These are phyloP conservation scores for Frankliniella intonsa DNA, from an alignment of 2,888 invertebrate genomes.

Conservation along the genomic window DNA sequence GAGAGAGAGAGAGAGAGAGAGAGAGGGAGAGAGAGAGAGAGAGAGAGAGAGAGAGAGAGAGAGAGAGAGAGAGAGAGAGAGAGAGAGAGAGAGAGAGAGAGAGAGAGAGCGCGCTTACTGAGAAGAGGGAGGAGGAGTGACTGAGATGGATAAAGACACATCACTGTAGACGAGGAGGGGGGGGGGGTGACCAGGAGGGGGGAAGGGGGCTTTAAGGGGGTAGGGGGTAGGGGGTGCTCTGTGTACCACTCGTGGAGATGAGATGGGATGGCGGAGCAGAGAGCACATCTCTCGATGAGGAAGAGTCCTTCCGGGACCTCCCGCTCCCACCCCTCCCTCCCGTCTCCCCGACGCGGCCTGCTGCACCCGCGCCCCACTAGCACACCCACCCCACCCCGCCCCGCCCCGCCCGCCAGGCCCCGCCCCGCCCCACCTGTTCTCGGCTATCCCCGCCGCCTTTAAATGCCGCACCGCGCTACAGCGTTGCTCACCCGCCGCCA, in stretches of 20 bases:
- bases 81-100: too few species aligned
- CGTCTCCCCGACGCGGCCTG: not conserved
- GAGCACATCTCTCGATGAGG: not conserved
- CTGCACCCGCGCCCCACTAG: not conserved
- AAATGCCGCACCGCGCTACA: not conserved
- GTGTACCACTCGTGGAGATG: not conserved
- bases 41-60: too few species aligned
- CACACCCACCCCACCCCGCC: not conserved
- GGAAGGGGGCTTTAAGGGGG: not conserved
- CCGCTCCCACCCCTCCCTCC: not conserved
- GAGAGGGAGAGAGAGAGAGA: too few species aligned
- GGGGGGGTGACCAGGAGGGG: not conserved
- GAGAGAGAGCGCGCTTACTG: too few species aligned
- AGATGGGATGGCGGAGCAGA: not conserved
- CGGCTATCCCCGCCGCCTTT: not conserved
- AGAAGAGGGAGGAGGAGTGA: not conserved
- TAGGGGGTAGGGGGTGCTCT: too few species aligned
- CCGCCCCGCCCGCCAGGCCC: not conserved
- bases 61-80: too few species aligned
- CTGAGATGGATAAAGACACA: slow-evolving; percentile 6
- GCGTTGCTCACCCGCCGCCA: not conserved
- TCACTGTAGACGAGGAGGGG: not conserved
- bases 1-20: too few species aligned
- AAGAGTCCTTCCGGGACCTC: not conserved
- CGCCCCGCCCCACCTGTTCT: not conserved